phyloP scores from a whole-genome alignment of 1,140 invertebrate species.

The Bathynomus jamesi region DNA sequence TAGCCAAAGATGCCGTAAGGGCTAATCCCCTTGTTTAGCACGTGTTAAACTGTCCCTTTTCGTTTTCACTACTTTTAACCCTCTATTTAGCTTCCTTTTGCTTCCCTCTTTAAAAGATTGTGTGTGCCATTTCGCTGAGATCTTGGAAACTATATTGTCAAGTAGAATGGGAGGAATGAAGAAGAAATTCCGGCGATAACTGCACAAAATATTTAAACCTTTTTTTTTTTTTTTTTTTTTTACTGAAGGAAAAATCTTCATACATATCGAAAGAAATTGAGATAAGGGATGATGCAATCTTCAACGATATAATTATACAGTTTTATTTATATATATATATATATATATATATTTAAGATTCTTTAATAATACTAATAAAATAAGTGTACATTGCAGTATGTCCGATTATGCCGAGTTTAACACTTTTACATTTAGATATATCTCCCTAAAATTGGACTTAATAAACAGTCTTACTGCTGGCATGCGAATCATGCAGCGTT shows the following conservation, averaged over 20 bases:
- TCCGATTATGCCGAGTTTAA: too few relatives aligned
- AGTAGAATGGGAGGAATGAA: not conserved
- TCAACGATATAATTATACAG: not conserved
- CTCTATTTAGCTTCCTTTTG: too few relatives aligned
- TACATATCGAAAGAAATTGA: conserved; percentile 7
- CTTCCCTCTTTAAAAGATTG: too few relatives aligned
- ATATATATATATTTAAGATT: conserved; percentile 3
- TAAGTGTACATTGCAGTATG: too few relatives aligned
- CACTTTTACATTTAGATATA: too few relatives aligned
- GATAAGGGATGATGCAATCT: not conserved
- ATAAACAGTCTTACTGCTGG: too few relatives aligned
- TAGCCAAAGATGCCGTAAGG: too few relatives aligned
- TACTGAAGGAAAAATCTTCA: conserved; percentile 1
- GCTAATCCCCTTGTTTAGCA: too few relatives aligned
- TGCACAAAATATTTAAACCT: not conserved
- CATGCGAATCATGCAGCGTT: too few relatives aligned
- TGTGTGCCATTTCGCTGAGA: not conserved
- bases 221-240: not conserved
- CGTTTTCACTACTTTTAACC: not conserved
- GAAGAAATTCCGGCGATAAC: not conserved
- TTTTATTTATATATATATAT: not conserved
- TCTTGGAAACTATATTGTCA: not conserved
- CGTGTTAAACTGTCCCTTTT: not conserved
- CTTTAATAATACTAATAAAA: too few relatives aligned
- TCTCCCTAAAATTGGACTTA: too few relatives aligned